Conservation (phyloP, 2,888 invertebrate genomes). For the Lasioglossum zephyrum region DNA sequence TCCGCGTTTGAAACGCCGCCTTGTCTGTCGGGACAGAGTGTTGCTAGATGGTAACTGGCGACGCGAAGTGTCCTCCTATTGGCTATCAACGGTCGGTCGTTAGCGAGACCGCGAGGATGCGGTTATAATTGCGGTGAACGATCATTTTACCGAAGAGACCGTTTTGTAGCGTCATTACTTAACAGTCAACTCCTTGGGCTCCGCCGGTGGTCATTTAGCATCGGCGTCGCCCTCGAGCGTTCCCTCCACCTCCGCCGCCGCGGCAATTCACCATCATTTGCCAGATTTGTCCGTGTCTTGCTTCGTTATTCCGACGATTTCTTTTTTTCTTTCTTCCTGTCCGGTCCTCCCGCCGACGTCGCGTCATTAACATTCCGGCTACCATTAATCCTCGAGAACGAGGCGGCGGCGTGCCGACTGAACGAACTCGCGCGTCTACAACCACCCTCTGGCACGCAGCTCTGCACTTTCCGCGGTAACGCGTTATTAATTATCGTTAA, state of each 20-base stretch:
- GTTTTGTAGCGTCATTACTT: constrained; percentile 64
- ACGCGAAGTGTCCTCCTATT: constrained; percentile 45
- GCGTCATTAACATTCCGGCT: constrained; percentile 58
- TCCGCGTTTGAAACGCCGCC: neutral
- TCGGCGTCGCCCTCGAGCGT: constrained; percentile 31
- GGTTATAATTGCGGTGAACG: constrained; percentile 63
- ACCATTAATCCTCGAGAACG: constrained; percentile 64
- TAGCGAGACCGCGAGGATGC: constrained; percentile 49
- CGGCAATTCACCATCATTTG: constrained; percentile 65
- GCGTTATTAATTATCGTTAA: constrained; percentile 72
- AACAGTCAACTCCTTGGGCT: constrained; percentile 47
- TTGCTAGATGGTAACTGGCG: constrained; percentile 9
- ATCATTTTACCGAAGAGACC: constrained; percentile 57
- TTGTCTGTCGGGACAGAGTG: neutral
- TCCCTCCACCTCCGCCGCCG: constrained; percentile 18
- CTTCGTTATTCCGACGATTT: constrained; percentile 54
- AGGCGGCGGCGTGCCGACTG: constrained; percentile 15
- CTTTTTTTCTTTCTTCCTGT: neutral
- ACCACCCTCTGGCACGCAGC: neutral
- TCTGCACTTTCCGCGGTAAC: constrained; percentile 58
- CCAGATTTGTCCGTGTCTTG: constrained; percentile 60
- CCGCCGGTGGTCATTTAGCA: constrained; percentile 53
- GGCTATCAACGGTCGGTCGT: constrained; percentile 52
- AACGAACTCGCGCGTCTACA: neutral
- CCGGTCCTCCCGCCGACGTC: neutral